Percentiles rank a stretch among this genome's conserved stretches.
Conservation (phyloP, 2,888 invertebrate species). For the Subacronicta megacephala region DNA sequence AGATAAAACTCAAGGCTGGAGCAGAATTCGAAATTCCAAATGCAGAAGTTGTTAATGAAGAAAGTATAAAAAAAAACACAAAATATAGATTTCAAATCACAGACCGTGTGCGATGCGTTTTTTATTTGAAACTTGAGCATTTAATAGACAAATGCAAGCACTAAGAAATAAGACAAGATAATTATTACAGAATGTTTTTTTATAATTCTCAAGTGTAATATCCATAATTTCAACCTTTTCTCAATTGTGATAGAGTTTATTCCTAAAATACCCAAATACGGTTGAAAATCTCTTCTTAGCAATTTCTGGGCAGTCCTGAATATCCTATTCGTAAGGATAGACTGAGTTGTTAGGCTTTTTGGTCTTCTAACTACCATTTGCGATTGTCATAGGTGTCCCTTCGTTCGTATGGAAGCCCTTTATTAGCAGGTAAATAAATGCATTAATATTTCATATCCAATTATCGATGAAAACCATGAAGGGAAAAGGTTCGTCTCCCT, state of each 20-base stretch:
- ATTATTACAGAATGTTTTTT: neutral
- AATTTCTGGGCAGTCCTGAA: too few species aligned
- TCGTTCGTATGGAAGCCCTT: neutral
- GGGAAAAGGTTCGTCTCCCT: constrained; percentile 8
- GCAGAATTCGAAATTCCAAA: constrained; percentile 7
- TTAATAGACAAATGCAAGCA: constrained; percentile 10
- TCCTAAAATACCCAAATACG: too few species aligned
- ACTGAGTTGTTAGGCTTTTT: too few species aligned
- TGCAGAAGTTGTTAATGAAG: constrained; percentile 15
- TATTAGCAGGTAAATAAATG: constrained; percentile 18
- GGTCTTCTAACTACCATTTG: too few species aligned
- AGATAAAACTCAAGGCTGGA: constrained; percentile 1
- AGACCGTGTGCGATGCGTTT: constrained; percentile 19
- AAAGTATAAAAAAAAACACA: constrained; percentile 17
- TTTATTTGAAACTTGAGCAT: constrained; percentile 28
- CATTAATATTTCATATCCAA: constrained; percentile 46
- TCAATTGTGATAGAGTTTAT: too few species aligned
- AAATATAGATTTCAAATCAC: constrained; percentile 18
- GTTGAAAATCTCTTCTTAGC: too few species aligned
- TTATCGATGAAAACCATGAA: constrained; percentile 38
- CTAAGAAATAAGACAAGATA: constrained; percentile 19
- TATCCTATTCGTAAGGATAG: too few species aligned
- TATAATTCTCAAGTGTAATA: too few species aligned
- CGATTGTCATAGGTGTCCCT: too few species aligned
- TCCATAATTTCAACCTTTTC: too few species aligned